Evolutionary conservation across 2,888 invertebrate species (phyloP).

Genomic region (Dorcus parallelipipedus): DNA sequence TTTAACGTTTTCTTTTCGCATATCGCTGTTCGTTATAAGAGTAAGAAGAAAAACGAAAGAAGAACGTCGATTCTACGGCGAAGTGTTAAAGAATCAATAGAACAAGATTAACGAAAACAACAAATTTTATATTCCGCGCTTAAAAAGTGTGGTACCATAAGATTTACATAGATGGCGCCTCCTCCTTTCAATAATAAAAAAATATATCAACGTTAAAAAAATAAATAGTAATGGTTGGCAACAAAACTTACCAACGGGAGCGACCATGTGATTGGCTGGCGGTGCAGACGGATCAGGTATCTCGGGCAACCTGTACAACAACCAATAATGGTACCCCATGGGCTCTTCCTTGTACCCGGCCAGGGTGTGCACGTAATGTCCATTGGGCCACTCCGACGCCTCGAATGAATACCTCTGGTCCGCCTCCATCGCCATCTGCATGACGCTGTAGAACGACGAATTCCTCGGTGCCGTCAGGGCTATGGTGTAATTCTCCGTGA

Average conservation of each 20-base stretch:
- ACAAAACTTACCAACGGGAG: slow-evolving; percentile 77
- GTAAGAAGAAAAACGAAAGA: not conserved
- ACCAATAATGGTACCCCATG: slow-evolving; percentile 86
- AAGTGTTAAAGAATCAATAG: no score
- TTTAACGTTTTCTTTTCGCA: no score
- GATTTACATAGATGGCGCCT: not conserved
- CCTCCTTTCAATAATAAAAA: not conserved
- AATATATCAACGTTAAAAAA: no score
- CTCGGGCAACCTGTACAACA: slow-evolving; percentile 77
- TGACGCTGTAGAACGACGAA: slow-evolving; percentile 58
- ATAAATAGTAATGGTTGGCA: no score
- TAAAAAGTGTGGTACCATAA: not conserved
- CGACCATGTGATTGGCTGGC: slow-evolving; percentile 83
- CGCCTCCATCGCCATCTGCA: slow-evolving; percentile 80
- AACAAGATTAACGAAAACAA: no score
- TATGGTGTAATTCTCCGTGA: slow-evolving; percentile 76
- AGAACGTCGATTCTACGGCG: not conserved
- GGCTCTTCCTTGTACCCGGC: slow-evolving; percentile 77
- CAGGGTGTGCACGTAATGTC: slow-evolving; percentile 86
- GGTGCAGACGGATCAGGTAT: slow-evolving; percentile 76
- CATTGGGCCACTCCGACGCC: slow-evolving; percentile 88
- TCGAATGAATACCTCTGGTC: slow-evolving; percentile 60
- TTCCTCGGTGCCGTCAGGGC: slow-evolving; percentile 72
- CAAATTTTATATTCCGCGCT: no score
- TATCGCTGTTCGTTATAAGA: no score